Base-by-base conservation (phyloP, 2,888 invertebrate genomes). In the Hecatera dysodea region DNA sequence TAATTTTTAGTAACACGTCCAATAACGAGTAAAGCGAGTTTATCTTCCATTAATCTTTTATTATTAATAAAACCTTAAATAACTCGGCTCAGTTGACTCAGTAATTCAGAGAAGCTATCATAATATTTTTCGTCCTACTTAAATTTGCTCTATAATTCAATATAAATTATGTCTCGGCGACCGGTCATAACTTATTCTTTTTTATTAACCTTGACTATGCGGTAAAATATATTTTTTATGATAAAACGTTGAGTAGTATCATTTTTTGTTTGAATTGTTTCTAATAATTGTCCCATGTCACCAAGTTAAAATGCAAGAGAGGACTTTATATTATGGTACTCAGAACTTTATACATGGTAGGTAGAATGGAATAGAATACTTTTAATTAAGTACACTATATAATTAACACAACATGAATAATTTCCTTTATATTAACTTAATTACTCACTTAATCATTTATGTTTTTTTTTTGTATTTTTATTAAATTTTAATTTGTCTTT, bases 121-220 rank as follows among this genome's bases (percentile, higher is more conserved):
- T 69, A 69, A 80, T 75, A 68, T 66, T 74, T 73, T 75, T 66
- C 69, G 27, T 62, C 19, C n/a, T 61, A 68, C 65, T 69, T 22
- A 62, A 75, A 77, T 80, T 80, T 64, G 50, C 44, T 66, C 46
- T 65, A 69, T 80, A 80, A 75, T 78, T 80, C 70, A 80, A 75
- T 75, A 60, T 56, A 63, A 80, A 69, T 80, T 63, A 78, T 80
- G 50, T 50, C 44, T 44, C 24, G n/a, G 57, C 52, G 48, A 53
- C 62, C 33, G 42, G 24, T 46, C 39, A 63, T 78, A 80, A 66
- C 65, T 75, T 78, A 55, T 27, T 59, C 52, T 39, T 60, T 68
- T 65, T 69, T 78, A 66, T 75, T 69, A 80, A 63, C 33, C 59
- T 52, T 46, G 69, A 52, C 55, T 67, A 17, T 48, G 53, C 36